These are phyloP conservation scores for Orientallactaga bullata DNA, from an alignment of 2,113 vertebrate genomes.

Conservation along the genomic window DNA sequence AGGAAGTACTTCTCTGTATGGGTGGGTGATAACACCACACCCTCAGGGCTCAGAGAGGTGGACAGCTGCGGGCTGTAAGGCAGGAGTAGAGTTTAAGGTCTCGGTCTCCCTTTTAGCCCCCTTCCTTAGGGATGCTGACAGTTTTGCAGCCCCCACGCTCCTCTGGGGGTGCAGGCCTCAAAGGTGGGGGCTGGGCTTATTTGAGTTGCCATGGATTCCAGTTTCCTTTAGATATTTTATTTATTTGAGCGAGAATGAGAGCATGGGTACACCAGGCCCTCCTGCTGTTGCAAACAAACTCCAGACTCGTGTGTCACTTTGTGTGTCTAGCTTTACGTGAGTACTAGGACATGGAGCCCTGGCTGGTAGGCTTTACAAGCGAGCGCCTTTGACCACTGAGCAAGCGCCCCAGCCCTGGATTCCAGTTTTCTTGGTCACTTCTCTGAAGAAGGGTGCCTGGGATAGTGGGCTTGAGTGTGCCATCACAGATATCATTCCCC, in stretches of 20 bases:
- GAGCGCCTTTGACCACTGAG: no score
- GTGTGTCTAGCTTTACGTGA: no score
- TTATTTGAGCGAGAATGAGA: no score
- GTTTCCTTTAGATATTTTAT: background rate
- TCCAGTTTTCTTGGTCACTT: background rate
- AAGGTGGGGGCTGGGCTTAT: background rate
- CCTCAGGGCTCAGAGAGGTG: no score
- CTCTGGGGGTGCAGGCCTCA: background rate
- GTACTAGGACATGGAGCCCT: no score
- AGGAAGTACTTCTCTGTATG: background rate
- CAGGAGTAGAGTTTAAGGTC: background rate
- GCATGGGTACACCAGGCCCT: no score
- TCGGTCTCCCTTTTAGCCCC: background rate
- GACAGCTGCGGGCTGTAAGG: rapidly evolving
- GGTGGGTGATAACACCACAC: no score
- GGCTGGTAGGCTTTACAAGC: no score
- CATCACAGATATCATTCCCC: no score
- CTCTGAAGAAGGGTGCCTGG: background rate
- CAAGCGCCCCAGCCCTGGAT: background rate
- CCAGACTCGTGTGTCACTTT: no score
- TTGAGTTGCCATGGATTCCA: background rate
- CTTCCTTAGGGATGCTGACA: background rate
- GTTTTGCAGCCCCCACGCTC: background rate
- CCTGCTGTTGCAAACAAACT: no score
- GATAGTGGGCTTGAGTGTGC: no score